phyloP scores from a whole-genome alignment of 2,888 invertebrate species.

The Hirtodrosophila trivittata region DNA sequence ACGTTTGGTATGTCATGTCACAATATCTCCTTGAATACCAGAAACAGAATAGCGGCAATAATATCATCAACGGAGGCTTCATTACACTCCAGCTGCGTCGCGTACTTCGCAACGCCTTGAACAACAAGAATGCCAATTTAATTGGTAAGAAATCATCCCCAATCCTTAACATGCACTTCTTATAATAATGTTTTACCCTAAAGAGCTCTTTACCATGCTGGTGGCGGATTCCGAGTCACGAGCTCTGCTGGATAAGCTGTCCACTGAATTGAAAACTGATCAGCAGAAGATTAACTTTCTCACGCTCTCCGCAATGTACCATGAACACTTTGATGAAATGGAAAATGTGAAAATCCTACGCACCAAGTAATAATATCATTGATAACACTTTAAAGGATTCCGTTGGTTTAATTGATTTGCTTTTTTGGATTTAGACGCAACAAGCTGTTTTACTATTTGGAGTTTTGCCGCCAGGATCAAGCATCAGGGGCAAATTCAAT shows the following conservation, averaged over 20 bases:
- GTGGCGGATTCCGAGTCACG: constrained; percentile 72
- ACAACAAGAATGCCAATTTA: constrained; percentile 81
- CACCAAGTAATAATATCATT: constrained; percentile 63
- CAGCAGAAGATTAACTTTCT: constrained; percentile 81
- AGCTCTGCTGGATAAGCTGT: constrained; percentile 70
- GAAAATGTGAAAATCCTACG: constrained; percentile 70
- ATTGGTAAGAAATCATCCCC: constrained; percentile 62
- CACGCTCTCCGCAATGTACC: constrained; percentile 82
- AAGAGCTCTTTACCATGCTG: constrained; percentile 81
- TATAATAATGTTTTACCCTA: too few relatives aligned
- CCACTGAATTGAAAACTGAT: constrained; percentile 79
- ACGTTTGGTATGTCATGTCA: constrained; percentile 80
- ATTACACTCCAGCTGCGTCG: constrained; percentile 77
- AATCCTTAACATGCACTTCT: not conserved
- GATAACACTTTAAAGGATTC: not conserved
- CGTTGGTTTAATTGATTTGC: not conserved
- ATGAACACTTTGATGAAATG: constrained; percentile 74
- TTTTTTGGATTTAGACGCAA: constrained; percentile 73
- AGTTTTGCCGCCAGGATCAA: constrained; percentile 82
- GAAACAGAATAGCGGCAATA: constrained; percentile 51
- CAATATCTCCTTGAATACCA: constrained; percentile 81
- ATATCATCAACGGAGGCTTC: constrained; percentile 74
- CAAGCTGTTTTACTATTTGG: constrained; percentile 82
- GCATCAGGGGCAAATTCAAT: constrained; percentile 80
- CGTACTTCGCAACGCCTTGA: constrained; percentile 79